These are phyloP conservation scores for Hyles vespertilio DNA, from an alignment of 1,140 invertebrate genomes.

Conservation along the genomic window DNA sequence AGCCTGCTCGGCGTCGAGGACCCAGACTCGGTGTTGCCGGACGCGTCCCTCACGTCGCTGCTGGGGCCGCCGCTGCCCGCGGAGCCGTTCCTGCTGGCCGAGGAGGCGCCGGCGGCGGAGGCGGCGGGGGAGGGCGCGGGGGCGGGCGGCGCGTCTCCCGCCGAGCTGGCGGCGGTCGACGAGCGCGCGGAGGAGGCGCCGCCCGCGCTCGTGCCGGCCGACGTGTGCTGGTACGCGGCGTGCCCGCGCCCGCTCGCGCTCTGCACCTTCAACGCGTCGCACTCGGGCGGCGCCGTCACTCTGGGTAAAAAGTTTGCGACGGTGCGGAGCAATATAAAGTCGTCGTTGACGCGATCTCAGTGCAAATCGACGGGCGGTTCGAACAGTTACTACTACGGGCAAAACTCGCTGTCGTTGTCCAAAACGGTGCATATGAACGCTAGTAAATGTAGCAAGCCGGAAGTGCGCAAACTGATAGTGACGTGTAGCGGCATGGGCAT, in stretches of 20 bases:
- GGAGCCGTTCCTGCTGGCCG: conserved; percentile 45
- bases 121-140: conserved; percentile 29
- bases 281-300: conserved; percentile 61
- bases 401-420: conserved; percentile 48
- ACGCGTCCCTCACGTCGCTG: conserved; percentile 52
- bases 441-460: conserved; percentile 60
- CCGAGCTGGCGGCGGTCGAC: conserved; percentile 23
- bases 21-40: conserved; percentile 43
- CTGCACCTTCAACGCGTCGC: conserved; percentile 67
- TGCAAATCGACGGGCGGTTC: conserved; percentile 36
- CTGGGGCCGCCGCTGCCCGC: conserved; percentile 46
- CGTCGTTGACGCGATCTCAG: conserved; percentile 49
- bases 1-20: conserved; percentile 56
- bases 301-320: conserved; percentile 65
- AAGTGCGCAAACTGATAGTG: conserved; percentile 69
- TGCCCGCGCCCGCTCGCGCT: conserved; percentile 67
- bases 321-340: conserved; percentile 67
- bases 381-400: conserved; percentile 52
- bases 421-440: conserved; percentile 64
- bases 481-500: conserved; percentile 47
- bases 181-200: conserved; percentile 41
- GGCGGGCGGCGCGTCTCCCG: conserved; percentile 30
- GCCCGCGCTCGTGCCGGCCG: conserved; percentile 41
- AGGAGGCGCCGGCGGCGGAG: conserved; percentile 39
- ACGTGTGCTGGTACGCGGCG: conserved; percentile 68